A percentile compares a stretch with the other conserved stretches of the same genome.
phyloP scores from a whole-genome alignment of 2,113 vertebrate species.

The Macquaria ambigua region DNA sequence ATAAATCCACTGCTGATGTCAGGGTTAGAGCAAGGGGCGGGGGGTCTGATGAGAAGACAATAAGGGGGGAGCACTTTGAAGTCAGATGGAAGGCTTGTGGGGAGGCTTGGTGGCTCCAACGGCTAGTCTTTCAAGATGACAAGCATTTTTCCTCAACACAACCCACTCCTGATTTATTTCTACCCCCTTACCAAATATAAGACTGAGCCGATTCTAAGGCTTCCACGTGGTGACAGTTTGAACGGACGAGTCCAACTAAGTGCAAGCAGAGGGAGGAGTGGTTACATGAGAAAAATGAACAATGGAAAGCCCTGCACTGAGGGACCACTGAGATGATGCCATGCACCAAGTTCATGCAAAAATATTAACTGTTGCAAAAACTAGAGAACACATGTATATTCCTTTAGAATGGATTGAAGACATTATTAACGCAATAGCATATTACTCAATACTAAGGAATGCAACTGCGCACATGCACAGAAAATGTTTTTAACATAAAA shows the following conservation, averaged over 20 bases:
- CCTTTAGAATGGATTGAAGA: conserved; percentile 87
- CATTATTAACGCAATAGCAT: conserved; percentile 88
- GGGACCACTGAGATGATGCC: conserved; percentile 69
- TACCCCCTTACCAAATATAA: conserved; percentile 65
- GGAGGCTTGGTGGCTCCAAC: conserved; percentile 53
- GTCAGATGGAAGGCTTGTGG: conserved; percentile 5
- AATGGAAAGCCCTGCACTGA: conserved; percentile 58
- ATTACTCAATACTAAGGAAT: conserved; percentile 88
- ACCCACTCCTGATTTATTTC: conserved; percentile 52
- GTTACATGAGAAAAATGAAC: conserved; percentile 36
- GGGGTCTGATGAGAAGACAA: conserved; percentile 32
- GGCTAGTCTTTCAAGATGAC: conserved; percentile 72
- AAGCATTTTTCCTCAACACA: conserved; percentile 79
- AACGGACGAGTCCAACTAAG: conserved; percentile 51
- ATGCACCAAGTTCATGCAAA: conserved; percentile 84
- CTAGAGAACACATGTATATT: conserved; percentile 86
- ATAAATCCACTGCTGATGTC: conserved; percentile 65
- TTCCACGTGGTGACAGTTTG: conserved; percentile 61
- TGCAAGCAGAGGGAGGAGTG: conserved; percentile 53
- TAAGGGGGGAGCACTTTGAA: conserved; percentile 23
- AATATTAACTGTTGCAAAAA: conserved; percentile 87
- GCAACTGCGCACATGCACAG: conserved; percentile 89
- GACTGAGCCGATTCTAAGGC: conserved; percentile 67
- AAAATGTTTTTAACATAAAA: conserved; percentile 88
- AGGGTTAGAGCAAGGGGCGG: conserved; percentile 24